These are phyloP conservation scores for Psephotus haematonotus DNA, from an alignment of 2,113 vertebrate genomes.

Conservation along the genomic window DNA sequence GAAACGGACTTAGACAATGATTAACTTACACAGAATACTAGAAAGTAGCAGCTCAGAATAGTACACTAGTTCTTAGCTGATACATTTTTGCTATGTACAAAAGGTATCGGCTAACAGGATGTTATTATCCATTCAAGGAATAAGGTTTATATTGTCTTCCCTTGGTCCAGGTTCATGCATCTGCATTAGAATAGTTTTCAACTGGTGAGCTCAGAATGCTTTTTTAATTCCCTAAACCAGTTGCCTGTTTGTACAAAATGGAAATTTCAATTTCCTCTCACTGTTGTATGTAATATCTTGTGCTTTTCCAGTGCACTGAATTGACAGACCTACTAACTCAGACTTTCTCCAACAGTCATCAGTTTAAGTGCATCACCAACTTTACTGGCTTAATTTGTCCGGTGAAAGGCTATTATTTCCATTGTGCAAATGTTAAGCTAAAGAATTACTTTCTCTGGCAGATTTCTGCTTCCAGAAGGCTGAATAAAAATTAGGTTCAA, in stretches of 20 bases:
- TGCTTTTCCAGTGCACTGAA: neutral
- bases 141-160: neutral
- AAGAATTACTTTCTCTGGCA: neutral
- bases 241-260: neutral
- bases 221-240: neutral
- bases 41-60: neutral
- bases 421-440: neutral
- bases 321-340: neutral
- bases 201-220: neutral
- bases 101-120: neutral
- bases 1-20: neutral
- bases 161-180: neutral
- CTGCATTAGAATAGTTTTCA: neutral
- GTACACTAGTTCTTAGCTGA: neutral
- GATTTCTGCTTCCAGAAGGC: neutral
- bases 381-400: constrained; percentile 8
- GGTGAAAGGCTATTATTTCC: neutral
- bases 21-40: neutral
- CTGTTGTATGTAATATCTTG: neutral
- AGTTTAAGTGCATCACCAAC: neutral
- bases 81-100: neutral
- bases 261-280: neutral
- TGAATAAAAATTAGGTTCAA: neutral
- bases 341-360: neutral
- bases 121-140: neutral